These are phyloP conservation scores for Prionchulus punctatus DNA, from an alignment of 2,888 invertebrate genomes.

Conservation along the genomic window DNA sequence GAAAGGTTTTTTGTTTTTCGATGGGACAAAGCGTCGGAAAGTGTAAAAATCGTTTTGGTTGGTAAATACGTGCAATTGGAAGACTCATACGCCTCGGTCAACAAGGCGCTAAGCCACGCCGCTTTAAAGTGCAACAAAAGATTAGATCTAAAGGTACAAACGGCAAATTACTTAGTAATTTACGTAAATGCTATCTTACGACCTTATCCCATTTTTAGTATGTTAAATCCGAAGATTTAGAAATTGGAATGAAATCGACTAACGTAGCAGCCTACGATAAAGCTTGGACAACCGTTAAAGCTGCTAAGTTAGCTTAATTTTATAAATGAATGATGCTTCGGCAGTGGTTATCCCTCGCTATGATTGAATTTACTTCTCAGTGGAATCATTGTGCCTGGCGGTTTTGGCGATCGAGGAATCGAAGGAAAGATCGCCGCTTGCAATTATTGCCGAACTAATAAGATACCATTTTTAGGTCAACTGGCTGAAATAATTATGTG, in stretches of 20 bases:
- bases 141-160: slow-evolving; percentile 55
- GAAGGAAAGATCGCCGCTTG: slow-evolving; percentile 89
- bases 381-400: slow-evolving; percentile 88
- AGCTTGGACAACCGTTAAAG: slow-evolving; percentile 78
- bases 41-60: slow-evolving; percentile 73
- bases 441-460: slow-evolving; percentile 73
- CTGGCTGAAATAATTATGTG: not conserved
- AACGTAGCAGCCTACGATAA: slow-evolving; percentile 72
- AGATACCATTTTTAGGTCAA: slow-evolving; percentile 69
- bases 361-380: too few species aligned
- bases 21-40: slow-evolving; percentile 62
- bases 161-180: too few species aligned
- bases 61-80: slow-evolving; percentile 90
- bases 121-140: slow-evolving; percentile 65
- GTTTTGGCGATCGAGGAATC: slow-evolving; percentile 84
- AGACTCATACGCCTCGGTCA: slow-evolving; percentile 90
- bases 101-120: slow-evolving; percentile 77
- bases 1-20: slow-evolving; percentile 33
- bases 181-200: too few species aligned
- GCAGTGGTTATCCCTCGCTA: slow-evolving; percentile 24
- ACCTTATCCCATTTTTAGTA: too few species aligned
- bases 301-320: slow-evolving; percentile 32
- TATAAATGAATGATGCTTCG: not conserved
- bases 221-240: slow-evolving; percentile 47
- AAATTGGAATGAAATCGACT: slow-evolving; percentile 51